Evolutionary conservation across 2,797 vertebrate genomes (phyloP), one percentile per base, ranked within the genome.

Genomic region (Phylloscopus collybita): DNA sequence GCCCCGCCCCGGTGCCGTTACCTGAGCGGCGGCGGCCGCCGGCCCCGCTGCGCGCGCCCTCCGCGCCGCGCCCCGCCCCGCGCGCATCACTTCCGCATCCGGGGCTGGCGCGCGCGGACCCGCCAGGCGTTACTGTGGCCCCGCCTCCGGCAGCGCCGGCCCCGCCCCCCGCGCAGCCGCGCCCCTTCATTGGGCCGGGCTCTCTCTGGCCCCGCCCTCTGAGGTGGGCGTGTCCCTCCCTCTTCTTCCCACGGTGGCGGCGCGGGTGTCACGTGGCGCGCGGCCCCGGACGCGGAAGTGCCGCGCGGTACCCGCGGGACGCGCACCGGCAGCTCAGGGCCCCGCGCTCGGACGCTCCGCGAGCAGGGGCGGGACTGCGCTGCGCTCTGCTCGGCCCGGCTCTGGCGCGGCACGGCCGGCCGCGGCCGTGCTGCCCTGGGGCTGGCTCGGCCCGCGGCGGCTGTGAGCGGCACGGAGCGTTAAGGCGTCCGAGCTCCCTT

Each of bases 251-350:
- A 0, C 64, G 15, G 23, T 6, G 3, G 40, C 9, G 40, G 59
- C 32, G 4, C 21, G 0, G 16, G 3, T 1, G n/a, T 64, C 47
- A 79, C 67, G 66, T 76, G 65, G 27, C 6, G 34, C 18, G 21
- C 10, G 42, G 88, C 54, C 60, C 91, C 93, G 91, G 91, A 88
- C 90, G 62, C 92, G 94, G 94, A 93, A 95, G 88, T 27, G 69
- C n/a, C 11, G 64, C 66, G 21, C 47, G 56, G 21, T 9, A 1
- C 17, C 17, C 22, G 47, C 27, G 57, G 57, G 42, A 23, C 23
- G 0, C 13, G 40, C 8, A 2, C 29, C 16, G 40, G 14, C 22
- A 3, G 54, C 10, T 13, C 16, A 3, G 66, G 79, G 54, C 12
- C 8, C 16, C 6, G 65, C 25, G 30, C 16, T 44, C 15, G 18